phyloP scores from a whole-genome alignment of 2,797 vertebrate species.

The Karalla daura region DNA sequence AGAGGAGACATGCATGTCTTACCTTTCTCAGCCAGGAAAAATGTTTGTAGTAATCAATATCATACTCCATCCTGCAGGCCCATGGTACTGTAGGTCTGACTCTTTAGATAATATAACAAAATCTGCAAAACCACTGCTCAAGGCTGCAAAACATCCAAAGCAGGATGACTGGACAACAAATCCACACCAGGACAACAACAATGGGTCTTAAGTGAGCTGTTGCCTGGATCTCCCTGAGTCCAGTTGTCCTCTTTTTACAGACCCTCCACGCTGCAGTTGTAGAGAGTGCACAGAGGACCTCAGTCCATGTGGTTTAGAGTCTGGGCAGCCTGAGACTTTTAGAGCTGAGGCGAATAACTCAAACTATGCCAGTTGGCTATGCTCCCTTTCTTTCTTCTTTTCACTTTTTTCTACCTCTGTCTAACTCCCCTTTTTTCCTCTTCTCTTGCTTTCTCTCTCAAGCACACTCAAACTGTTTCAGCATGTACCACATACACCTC shows the following conservation, averaged over 20 bases:
- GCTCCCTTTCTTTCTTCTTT: slow-evolving; percentile 70
- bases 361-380: slow-evolving; percentile 81
- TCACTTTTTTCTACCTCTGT: slow-evolving; percentile 54
- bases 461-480: slow-evolving; percentile 31
- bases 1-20: slow-evolving; percentile 79
- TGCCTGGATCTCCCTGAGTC: slow-evolving; percentile 22
- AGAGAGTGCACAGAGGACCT: slow-evolving; percentile 71
- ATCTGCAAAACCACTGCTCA: slow-evolving; percentile 46
- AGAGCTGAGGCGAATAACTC: slow-evolving; percentile 78
- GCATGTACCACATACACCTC: slow-evolving; percentile 36
- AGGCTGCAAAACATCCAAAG: slow-evolving; percentile 46
- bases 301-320: slow-evolving; percentile 83
- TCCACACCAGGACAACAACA: slow-evolving; percentile 51
- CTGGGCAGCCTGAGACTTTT: slow-evolving; percentile 70
- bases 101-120: slow-evolving; percentile 70
- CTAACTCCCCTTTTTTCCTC: slow-evolving; percentile 34
- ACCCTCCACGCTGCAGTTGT: slow-evolving; percentile 72
- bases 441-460: slow-evolving; percentile 32
- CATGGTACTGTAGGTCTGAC: slow-evolving; percentile 87
- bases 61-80: slow-evolving; percentile 95
- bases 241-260: slow-evolving; percentile 51
- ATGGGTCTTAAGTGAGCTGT: slow-evolving; percentile 17
- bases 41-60: slow-evolving; percentile 98
- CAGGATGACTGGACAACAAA: slow-evolving; percentile 29
- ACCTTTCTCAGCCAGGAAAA: slow-evolving; percentile 97